Conservation (phyloP, 2,888 invertebrate genomes). For the Thymelicus sylvestris region DNA sequence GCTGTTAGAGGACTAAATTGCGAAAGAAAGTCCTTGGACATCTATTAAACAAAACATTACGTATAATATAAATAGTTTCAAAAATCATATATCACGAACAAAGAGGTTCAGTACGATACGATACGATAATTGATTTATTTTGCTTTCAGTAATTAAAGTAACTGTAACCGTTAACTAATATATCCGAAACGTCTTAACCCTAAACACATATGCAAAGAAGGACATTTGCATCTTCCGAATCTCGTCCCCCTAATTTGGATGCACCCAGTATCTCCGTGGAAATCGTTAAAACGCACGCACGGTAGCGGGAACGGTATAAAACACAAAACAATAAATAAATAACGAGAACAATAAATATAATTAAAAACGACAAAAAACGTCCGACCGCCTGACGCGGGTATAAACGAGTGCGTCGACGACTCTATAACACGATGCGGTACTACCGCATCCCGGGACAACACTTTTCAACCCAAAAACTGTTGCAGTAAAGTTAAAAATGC, state of each 20-base stretch:
- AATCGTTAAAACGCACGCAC: constrained; percentile 80
- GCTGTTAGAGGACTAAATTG: too few relatives aligned
- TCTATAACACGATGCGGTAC: constrained; percentile 69
- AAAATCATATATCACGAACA: too few relatives aligned
- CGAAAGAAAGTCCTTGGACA: too few relatives aligned
- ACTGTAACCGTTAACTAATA: neutral
- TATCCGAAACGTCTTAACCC: constrained; percentile 10
- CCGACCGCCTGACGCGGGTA: constrained; percentile 76
- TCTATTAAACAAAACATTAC: too few relatives aligned
- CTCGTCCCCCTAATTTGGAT: constrained; percentile 78
- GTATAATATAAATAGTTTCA: too few relatives aligned
- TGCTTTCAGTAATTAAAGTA: too few relatives aligned
- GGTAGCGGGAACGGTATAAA: constrained; percentile 74
- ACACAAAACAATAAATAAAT: constrained; percentile 80
- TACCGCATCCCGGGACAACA: constrained; percentile 36
- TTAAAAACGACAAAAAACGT: constrained; percentile 82
- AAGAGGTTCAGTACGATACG: too few relatives aligned
- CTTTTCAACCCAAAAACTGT: constrained; percentile 41
- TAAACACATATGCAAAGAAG: constrained; percentile 68
- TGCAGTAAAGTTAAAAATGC: constrained; percentile 54
- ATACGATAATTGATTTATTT: too few relatives aligned
- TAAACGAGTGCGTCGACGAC: constrained; percentile 75
- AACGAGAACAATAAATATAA: constrained; percentile 83
- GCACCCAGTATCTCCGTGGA: constrained; percentile 68
- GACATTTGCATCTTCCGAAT: constrained; percentile 71